Evolutionary conservation across 1,140 invertebrate genomes (phyloP).

Genomic region (Mactra quadrangularis): DNA sequence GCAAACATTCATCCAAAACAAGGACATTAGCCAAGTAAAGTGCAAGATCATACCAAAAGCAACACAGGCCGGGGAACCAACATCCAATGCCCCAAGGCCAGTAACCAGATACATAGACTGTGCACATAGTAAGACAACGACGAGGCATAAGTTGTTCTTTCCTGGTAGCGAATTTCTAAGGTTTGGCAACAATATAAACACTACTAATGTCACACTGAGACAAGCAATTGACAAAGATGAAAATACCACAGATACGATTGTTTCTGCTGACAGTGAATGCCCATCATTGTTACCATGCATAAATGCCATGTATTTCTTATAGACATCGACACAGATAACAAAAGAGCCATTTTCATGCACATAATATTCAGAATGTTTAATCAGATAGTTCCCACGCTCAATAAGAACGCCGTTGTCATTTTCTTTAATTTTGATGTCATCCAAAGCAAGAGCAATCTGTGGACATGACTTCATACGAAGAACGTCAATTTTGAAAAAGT

Average conservation of each 20-base stretch:
- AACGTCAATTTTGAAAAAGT: too few species aligned
- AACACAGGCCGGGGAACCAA: background rate
- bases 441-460: too few species aligned
- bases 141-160: conserved; percentile 20
- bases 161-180: conserved; percentile 21
- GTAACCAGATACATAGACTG: conserved; percentile 9
- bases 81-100: background rate
- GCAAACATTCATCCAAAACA: conserved; percentile 57
- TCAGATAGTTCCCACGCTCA: background rate
- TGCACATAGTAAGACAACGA: conserved; percentile 9
- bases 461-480: too few species aligned
- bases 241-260: background rate
- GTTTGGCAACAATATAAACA: background rate
- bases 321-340: background rate
- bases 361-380: background rate
- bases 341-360: background rate
- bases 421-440: background rate
- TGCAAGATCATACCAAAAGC: conserved; percentile 20
- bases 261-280: background rate
- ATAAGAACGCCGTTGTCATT: background rate
- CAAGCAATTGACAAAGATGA: background rate
- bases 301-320: background rate
- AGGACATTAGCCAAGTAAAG: background rate
- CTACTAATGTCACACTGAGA: background rate
- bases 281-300: background rate